A percentile compares a stretch with the other conserved stretches of the same genome.
Evolutionary conservation across 2,113 vertebrate species (phyloP).

Genomic region (Myotis lucifugus): DNA sequence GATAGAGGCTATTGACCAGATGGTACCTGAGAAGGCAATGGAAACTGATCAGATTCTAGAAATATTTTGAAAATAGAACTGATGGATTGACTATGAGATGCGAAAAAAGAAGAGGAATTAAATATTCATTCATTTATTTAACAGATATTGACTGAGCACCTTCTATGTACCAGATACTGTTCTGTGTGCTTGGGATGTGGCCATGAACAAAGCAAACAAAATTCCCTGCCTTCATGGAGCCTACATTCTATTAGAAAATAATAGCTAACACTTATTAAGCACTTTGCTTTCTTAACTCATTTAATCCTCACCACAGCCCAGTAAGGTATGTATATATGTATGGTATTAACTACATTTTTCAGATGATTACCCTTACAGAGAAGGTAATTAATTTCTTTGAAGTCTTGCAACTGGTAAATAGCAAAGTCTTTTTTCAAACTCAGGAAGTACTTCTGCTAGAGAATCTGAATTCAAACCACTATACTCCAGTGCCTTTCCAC

Average conservation of each 20-base stretch:
- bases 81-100: not conserved
- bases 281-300: constrained; percentile 28
- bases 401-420: not conserved
- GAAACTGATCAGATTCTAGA: constrained; percentile 25
- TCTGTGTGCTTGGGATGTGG: not conserved
- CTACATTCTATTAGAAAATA: constrained; percentile 2
- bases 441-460: not conserved
- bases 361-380: not conserved
- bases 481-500: not conserved
- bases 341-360: not conserved
- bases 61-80: constrained; percentile 12
- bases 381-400: not conserved
- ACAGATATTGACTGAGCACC: constrained; percentile 21
- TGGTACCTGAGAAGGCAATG: not conserved
- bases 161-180: not conserved
- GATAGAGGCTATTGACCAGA: not conserved
- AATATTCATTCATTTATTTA: constrained; percentile 28
- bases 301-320: constrained; percentile 12
- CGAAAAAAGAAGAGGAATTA: not conserved
- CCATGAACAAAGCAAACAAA: not conserved
- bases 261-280: not conserved
- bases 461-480: not conserved
- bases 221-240: not conserved
- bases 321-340: not conserved
- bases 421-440: constrained; percentile 9